Percentiles rank a stretch among this genome's conserved stretches.
phyloP scores from a whole-genome alignment of 2,113 vertebrate genomes.

The Callipepla californica region DNA sequence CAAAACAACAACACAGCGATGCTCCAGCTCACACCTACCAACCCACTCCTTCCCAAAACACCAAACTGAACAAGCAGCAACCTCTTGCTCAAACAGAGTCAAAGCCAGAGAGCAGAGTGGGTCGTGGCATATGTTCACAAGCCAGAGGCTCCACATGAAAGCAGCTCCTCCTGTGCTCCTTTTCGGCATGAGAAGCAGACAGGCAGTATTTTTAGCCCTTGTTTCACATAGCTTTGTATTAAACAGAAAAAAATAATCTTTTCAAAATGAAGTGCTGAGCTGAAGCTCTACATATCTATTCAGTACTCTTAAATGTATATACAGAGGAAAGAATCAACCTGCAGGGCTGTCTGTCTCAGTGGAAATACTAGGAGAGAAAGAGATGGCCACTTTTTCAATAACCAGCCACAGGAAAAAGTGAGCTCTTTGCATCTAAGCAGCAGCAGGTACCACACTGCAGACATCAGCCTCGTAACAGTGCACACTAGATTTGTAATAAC shows the following conservation, averaged over 20 bases:
- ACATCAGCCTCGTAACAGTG: background rate
- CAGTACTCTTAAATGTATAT: background rate
- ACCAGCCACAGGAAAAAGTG: background rate
- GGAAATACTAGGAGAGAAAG: background rate
- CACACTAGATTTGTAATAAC: background rate
- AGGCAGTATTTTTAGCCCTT: background rate
- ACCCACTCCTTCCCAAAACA: background rate
- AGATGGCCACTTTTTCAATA: rapidly evolving
- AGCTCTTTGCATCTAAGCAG: background rate
- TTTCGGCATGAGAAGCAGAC: background rate
- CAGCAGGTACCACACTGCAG: background rate
- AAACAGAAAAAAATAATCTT: background rate
- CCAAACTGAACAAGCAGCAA: background rate
- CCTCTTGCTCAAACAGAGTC: background rate
- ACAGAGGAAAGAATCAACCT: background rate
- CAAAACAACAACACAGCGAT: background rate
- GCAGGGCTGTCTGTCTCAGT: background rate
- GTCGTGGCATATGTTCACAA: background rate
- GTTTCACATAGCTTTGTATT: background rate
- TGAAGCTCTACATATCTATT: background rate
- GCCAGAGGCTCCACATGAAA: background rate
- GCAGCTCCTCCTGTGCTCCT: background rate
- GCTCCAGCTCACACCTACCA: background rate
- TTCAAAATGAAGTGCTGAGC: background rate
- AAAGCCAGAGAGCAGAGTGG: background rate